These are phyloP conservation scores for Diacarnus erythraeanus DNA, from an alignment of 37 sponge, comb jelly and placozoan species.

Conservation along the genomic window DNA sequence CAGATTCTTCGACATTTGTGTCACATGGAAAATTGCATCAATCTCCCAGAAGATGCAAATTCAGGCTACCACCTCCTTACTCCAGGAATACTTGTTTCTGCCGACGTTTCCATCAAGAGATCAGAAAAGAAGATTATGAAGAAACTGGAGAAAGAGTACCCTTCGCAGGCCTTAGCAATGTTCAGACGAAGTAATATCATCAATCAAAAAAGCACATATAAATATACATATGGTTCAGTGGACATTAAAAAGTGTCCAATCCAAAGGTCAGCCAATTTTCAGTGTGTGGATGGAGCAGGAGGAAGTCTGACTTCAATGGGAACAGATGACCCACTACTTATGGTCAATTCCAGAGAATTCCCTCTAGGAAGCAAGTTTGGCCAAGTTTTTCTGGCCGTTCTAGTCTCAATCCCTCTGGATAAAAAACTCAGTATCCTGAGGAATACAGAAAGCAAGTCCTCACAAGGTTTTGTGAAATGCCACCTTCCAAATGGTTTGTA, in stretches of 20 bases:
- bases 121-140: slow-evolving; percentile 41
- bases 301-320: slow-evolving; percentile 57
- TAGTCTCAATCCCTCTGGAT: slow-evolving; percentile 49
- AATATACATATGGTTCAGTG: slow-evolving; percentile 68
- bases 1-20: slow-evolving; percentile 41
- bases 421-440: slow-evolving; percentile 38
- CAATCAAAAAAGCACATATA: slow-evolving; percentile 13
- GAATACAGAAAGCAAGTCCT: neutral
- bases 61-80: slow-evolving; percentile 48
- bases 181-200: slow-evolving; percentile 15
- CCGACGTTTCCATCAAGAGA: slow-evolving; percentile 10
- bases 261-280: slow-evolving; percentile 59
- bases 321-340: slow-evolving; percentile 53
- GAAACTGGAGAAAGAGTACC: slow-evolving; percentile 47
- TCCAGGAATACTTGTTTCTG: slow-evolving; percentile 50
- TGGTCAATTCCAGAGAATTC: slow-evolving; percentile 35
- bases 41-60: slow-evolving; percentile 38
- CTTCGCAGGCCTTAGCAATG: slow-evolving; percentile 31
- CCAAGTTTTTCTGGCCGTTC: slow-evolving; percentile 54
- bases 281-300: slow-evolving; percentile 62
- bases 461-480: slow-evolving; percentile 25
- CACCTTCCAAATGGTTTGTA: slow-evolving; percentile 59
- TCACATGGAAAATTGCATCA: neutral
- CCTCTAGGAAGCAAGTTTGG: slow-evolving; percentile 84
- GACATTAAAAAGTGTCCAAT: slow-evolving; percentile 69